These are phyloP conservation scores for Scarus forsteni DNA, from an alignment of 2,797 vertebrate species.

Conservation along the genomic window DNA sequence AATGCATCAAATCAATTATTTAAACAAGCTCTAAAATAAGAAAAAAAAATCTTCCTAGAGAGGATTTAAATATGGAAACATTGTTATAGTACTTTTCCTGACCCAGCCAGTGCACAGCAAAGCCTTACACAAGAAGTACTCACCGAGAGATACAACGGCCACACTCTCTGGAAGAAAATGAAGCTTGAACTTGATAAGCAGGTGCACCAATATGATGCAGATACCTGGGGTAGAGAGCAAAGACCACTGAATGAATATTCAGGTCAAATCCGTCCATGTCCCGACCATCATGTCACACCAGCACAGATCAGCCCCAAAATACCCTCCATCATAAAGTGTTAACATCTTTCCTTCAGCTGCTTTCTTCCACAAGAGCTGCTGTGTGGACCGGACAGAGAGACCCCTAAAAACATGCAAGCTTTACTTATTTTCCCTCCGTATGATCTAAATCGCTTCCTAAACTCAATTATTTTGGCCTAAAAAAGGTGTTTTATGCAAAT, in stretches of 20 bases:
- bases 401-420: background rate
- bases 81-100: background rate
- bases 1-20: slow-evolving; percentile 11
- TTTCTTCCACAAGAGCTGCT: slow-evolving; percentile 16
- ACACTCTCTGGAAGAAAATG: slow-evolving; percentile 98
- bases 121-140: slow-evolving; percentile 72
- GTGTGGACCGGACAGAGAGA: background rate
- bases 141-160: slow-evolving; percentile 97
- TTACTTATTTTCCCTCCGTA: background rate
- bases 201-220: slow-evolving; percentile 99
- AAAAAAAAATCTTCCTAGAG: slow-evolving; percentile 1
- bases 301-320: slow-evolving; percentile 47
- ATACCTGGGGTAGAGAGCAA: slow-evolving; percentile 85
- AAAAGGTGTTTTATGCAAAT: background rate
- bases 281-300: slow-evolving; percentile 17
- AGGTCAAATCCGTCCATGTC: slow-evolving; percentile 42
- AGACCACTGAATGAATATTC: slow-evolving; percentile 50
- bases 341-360: slow-evolving; percentile 15
- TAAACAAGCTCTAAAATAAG: background rate
- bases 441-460: background rate
- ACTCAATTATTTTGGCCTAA: background rate
- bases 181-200: slow-evolving; percentile 96
- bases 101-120: background rate
- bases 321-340: slow-evolving; percentile 9
- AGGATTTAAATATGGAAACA: slow-evolving; percentile 5